Evolutionary conservation across 2,797 vertebrate species (phyloP), one percentile per base, ranked within the genome.

Genomic region (Threskiornis aethiopicus): DNA sequence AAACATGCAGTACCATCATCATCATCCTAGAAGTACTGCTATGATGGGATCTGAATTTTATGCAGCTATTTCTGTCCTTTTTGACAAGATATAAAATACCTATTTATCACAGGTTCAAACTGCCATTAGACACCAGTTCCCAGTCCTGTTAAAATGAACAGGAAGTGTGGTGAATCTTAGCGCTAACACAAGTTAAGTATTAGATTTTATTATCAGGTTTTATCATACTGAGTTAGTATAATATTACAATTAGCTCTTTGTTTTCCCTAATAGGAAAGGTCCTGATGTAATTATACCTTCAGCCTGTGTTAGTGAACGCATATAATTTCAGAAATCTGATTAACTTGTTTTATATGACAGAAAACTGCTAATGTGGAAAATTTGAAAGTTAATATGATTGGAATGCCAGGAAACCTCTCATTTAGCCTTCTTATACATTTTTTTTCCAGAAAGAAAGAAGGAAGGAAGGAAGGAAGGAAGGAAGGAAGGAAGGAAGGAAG

Each of bases 131-230:
- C 16, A 80, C 16, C 49, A 22, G 33, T 22, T 77, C 25, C 24
- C 18, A 67, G 42, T 72, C 33, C 25, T 87, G 7, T 41, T 91
- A 77, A 85, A 91, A 86, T 77, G 46, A 89, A 87, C 49, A 70
- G 17, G 37, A 78, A 81, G 6, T 75, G 61, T 33, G 46, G 16
- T 24, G 31, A 65, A 81, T 70, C 47, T 42, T 33, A 86, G 55
- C 14, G 39, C 59, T 92, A 94, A 94, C 37, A 44, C 28, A 81
- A 87, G 92, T 79, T 88, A 81, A 82, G 84, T 87, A 66, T 83
- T 59, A 92, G 78, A 91, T 73, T 95, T 93, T 79, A 90, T 93
- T 93, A 75, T 11, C 33, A 51, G 4, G 89, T 93, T 93, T 88
- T 37, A 84, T 96, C 67, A 62, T 59, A 88, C 13, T 82, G 55